These are phyloP conservation scores for Gasteruption jaculator DNA, from an alignment of 2,888 invertebrate genomes.

Conservation along the genomic window DNA sequence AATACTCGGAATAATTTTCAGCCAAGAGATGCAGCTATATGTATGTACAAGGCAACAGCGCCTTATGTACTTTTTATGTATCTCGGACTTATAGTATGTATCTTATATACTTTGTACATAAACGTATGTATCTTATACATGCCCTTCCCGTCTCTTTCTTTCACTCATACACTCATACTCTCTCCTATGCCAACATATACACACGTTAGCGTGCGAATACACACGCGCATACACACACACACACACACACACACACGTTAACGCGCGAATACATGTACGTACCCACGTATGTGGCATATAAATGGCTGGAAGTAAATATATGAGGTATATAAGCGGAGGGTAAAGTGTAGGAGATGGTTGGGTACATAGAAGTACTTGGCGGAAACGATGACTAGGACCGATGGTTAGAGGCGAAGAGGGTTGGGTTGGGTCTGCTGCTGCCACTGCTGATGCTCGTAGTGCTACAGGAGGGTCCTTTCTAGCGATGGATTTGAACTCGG, in stretches of 20 bases:
- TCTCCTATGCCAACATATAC: slow-evolving; percentile 16
- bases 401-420: slow-evolving; percentile 29
- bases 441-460: too few species aligned
- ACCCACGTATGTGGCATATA: slow-evolving; percentile 24
- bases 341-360: slow-evolving; percentile 46
- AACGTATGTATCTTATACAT: slow-evolving; percentile 12
- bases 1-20: slow-evolving; percentile 30
- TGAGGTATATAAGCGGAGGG: slow-evolving; percentile 37
- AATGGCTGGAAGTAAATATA: slow-evolving; percentile 39
- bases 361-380: slow-evolving; percentile 50
- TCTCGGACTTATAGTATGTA: slow-evolving; percentile 37
- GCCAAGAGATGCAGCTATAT: slow-evolving; percentile 14
- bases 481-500: slow-evolving; percentile 26
- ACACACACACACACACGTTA: slow-evolving; percentile 17
- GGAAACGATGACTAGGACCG: slow-evolving; percentile 48
- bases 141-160: slow-evolving; percentile 12
- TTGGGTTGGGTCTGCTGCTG: too few species aligned
- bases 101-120: slow-evolving; percentile 21
- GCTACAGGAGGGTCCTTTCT: too few species aligned
- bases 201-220: slow-evolving; percentile 12
- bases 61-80: slow-evolving; percentile 37
- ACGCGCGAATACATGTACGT: slow-evolving; percentile 12
- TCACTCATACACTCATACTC: slow-evolving; percentile 19
- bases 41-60: slow-evolving; percentile 12
- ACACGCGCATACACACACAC: slow-evolving; percentile 21